Evolutionary conservation across 2,113 vertebrate genomes (phyloP), one percentile per base, ranked within the genome.

Genomic region (Coptodon bakossiorum): DNA sequence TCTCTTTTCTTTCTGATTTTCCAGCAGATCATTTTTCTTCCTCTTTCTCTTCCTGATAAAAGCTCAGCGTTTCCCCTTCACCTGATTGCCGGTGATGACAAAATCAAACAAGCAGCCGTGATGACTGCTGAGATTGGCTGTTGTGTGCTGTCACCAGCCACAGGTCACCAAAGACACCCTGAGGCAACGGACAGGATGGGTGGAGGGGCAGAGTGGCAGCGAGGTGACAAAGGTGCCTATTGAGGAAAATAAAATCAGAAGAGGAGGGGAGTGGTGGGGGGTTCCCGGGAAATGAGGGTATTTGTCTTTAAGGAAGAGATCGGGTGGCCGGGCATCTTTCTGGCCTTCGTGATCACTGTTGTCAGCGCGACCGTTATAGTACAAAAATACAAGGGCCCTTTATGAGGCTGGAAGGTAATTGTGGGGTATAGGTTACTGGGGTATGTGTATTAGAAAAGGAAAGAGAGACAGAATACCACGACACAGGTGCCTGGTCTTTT

Each of bases 161-260:
- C 36, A 61, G 92, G 90, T 90, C 88, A 93, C 89, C 89, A 80
- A 91, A 88, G 80, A 80, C 91, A 91, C 88, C 91, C 91, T 3
- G 81, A 89, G 89, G 93, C 86, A 57, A 89, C 50, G 8, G 85
- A 68, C 86, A 88, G 93, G 85, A 86, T 80, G 90, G 85, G 86
- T 86, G 87, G 81, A 83, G 83, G 91, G 80, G 80, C 27, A 43
- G 66, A 83, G 87, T 27, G 88, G 81, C 85, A 82, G 56, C 82
- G 57, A 93, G 89, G 94, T 94, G 94, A 95, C 94, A 96, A 96
- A 94, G 94, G 94, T 95, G 85, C 84, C 93, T 89, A 96, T 95
- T 96, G 94, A 95, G 89, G 87, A 85, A 87, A 92, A 88, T 93
- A 90, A 90, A 92, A 93, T 94, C 84, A 79, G 73, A 56, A 90